phyloP scores from a whole-genome alignment of 1,140 invertebrate genomes.

The Chrysomallon squamiferum region DNA sequence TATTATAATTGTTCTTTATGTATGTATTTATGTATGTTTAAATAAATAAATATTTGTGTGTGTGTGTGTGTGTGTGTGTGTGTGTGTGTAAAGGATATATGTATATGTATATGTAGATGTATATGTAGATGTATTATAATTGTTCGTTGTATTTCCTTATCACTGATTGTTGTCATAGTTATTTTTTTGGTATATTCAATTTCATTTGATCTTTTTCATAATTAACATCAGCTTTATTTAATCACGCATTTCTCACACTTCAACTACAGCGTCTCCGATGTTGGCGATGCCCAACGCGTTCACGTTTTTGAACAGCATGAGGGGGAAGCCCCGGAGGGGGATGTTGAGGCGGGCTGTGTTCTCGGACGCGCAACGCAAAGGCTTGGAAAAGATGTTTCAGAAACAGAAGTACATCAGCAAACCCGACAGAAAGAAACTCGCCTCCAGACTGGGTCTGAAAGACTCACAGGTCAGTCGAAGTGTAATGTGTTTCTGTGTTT shows the following conservation, averaged over 20 bases:
- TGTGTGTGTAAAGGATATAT: too few relatives aligned
- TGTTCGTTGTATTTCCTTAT: too few relatives aligned
- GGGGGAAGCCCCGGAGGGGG: conserved; percentile 75
- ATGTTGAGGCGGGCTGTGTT: conserved; percentile 96
- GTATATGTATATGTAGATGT: too few relatives aligned
- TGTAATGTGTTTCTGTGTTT: not conserved
- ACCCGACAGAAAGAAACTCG: conserved; percentile 94
- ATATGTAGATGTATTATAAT: too few relatives aligned
- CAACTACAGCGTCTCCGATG: conserved; percentile 46
- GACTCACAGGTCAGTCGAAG: conserved; percentile 78
- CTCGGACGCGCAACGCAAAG: conserved; percentile 92
- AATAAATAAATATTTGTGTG: too few relatives aligned
- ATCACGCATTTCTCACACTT: not conserved
- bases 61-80: too few relatives aligned
- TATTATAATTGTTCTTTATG: too few relatives aligned
- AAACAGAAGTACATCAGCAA: conserved; percentile 99
- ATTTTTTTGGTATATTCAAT: not conserved
- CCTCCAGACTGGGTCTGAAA: conserved; percentile 93
- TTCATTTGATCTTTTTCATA: not conserved
- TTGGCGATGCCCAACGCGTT: conserved; percentile 58
- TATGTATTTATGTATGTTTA: too few relatives aligned
- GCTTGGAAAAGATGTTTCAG: conserved; percentile 93
- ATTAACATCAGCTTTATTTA: not conserved
- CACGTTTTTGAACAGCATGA: conserved; percentile 56
- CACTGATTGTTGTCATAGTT: not conserved